Percentiles rank a stretch among this genome's conserved stretches.
phyloP scores from a whole-genome alignment of 1,140 invertebrate species.

The Drosophila sulfurigaster region DNA sequence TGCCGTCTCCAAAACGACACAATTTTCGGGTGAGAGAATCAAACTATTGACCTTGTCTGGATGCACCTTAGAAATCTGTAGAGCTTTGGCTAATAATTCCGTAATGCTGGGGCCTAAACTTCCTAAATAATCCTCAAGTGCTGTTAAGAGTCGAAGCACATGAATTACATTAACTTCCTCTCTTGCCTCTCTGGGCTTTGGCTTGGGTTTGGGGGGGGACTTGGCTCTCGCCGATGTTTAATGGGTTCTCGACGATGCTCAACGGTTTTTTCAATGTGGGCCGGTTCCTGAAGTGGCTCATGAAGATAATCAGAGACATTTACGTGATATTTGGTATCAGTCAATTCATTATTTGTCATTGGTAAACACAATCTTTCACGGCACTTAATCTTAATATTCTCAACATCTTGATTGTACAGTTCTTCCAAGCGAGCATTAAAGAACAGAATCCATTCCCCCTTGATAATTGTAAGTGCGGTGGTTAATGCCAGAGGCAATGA shows the following conservation, averaged over 20 bases:
- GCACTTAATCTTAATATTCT: conserved; percentile 82
- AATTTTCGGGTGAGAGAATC: conserved; percentile 65
- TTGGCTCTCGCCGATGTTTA: neutral
- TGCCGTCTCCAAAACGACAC: conserved; percentile 65
- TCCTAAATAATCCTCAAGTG: conserved; percentile 91
- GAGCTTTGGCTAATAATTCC: conserved; percentile 89
- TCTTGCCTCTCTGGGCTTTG: neutral
- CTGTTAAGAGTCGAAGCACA: conserved; percentile 90
- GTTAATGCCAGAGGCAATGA: conserved; percentile 87
- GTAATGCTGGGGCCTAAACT: conserved; percentile 91
- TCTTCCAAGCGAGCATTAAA: conserved; percentile 92
- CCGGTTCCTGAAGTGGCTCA: neutral
- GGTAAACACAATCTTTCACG: conserved; percentile 69
- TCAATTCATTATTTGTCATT: conserved; percentile 62
- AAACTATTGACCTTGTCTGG: conserved; percentile 44
- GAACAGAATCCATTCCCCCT: conserved; percentile 92
- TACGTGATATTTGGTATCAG: conserved; percentile 67
- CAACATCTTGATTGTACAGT: conserved; percentile 87
- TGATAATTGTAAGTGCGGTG: conserved; percentile 92
- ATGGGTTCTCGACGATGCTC: neutral
- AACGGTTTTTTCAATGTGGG: neutral
- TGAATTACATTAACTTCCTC: conserved; percentile 85
- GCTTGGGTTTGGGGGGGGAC: too few species aligned
- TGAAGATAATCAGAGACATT: neutral
- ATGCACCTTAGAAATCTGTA: conserved; percentile 88